phyloP scores from a whole-genome alignment of 2,113 vertebrate genomes.

The Daphoenositta chrysoptera region DNA sequence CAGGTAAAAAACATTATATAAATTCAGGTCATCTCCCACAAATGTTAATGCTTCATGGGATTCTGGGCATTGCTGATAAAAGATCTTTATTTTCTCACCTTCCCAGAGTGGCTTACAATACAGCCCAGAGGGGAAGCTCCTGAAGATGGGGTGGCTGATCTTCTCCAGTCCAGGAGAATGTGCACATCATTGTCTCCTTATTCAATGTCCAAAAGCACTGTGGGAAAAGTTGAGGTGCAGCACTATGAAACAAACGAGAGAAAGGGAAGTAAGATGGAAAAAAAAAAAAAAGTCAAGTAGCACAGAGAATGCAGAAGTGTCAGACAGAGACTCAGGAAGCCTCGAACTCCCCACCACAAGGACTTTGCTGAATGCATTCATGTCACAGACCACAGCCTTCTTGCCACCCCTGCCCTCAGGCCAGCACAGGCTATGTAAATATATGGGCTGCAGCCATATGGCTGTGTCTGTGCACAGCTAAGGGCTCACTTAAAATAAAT shows the following conservation, averaged over 20 bases:
- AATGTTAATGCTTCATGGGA: no score
- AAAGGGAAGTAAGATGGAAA: not conserved
- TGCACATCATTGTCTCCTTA: not conserved
- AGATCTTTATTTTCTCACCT: not conserved
- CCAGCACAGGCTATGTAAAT: no score
- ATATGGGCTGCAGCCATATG: accelerated
- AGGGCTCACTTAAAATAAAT: not conserved
- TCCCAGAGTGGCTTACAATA: not conserved
- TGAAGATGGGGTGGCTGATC: not conserved
- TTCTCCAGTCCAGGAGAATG: not conserved
- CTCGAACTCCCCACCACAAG: not conserved
- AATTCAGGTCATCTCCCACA: not conserved
- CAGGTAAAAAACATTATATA: not conserved
- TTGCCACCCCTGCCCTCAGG: not conserved
- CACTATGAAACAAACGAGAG: accelerated
- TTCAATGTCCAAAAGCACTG: not conserved
- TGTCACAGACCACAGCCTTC: not conserved
- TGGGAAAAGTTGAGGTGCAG: not conserved
- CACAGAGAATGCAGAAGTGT: not conserved
- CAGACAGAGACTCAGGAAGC: not conserved
- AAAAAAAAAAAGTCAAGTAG: not conserved
- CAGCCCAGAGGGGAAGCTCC: not conserved
- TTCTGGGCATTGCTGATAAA: not conserved
- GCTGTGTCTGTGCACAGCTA: not conserved
- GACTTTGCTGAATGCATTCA: not conserved